Conservation (phyloP, 2,888 invertebrate genomes). For the Argyresthia albistria region DNA sequence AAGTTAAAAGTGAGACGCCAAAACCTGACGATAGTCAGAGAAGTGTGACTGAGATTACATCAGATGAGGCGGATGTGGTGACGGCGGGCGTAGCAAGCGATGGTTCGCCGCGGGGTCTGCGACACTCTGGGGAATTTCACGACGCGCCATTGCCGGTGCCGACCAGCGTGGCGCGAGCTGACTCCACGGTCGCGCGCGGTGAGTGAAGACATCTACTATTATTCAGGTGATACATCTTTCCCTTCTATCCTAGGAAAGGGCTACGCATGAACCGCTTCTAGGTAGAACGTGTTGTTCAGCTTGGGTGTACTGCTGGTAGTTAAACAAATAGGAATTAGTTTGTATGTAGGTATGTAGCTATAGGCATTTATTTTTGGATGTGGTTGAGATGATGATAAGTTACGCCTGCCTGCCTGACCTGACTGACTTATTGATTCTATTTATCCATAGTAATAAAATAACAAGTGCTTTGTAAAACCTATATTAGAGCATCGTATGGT, state of each 20-base stretch:
- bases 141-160: slow-evolving; percentile 60
- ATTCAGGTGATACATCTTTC: slow-evolving; percentile 67
- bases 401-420: too few relatives aligned
- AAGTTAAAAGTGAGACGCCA: neutral
- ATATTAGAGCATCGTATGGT: too few relatives aligned
- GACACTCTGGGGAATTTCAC: slow-evolving; percentile 65
- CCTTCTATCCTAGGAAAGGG: slow-evolving; percentile 41
- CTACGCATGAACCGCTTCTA: slow-evolving; percentile 54
- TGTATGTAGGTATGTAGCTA: neutral
- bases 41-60: neutral
- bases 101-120: slow-evolving; percentile 13
- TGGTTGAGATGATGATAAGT: too few relatives aligned
- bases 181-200: slow-evolving; percentile 64
- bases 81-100: slow-evolving; percentile 31
- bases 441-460: too few relatives aligned
- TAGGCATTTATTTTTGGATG: neutral
- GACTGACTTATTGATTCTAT: too few relatives aligned
- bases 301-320: neutral
- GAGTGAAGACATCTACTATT: slow-evolving; percentile 68
- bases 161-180: slow-evolving; percentile 39
- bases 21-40: slow-evolving; percentile 6
- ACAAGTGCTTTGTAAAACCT: too few relatives aligned
- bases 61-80: slow-evolving; percentile 33
- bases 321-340: neutral
- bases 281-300: neutral